Evolutionary conservation across 2,888 invertebrate species (phyloP), one percentile per base, ranked within the genome.

Genomic region (Chromoteleia sp.): DNA sequence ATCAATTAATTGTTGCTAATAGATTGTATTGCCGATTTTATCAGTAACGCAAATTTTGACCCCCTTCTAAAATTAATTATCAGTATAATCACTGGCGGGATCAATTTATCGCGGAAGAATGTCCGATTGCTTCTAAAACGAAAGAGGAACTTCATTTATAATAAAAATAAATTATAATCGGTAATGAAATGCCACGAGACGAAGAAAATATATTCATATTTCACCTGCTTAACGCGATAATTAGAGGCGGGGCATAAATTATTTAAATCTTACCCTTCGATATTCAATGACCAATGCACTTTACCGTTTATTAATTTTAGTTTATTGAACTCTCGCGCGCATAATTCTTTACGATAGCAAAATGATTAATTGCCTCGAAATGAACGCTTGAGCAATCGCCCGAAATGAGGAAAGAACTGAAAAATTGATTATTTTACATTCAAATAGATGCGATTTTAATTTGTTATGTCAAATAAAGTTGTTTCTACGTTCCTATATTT

Each of bases 291-390:
- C 33, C 21, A 33, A 21, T 68, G 21, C 70, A 48, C 39, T 19
- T 41, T 43, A 70, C 54, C 56, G 48, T 70, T 70, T 41, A 70
- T 30, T 58, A 56, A 70, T 70, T 58, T 70, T 45, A 19, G 70
- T 58, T 70, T 58, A 48, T 58, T 48, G 56, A 70, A 70, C 58
- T 33, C 45, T 21, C 41, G 25, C 4, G 8, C 14, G 30, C 39
- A 65, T 70, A 56, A 56, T 56, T 56, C 17, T 30, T 43, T 19
- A 6, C 48, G 25, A 68, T 65, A 25, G 15, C n/a, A 0, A 10
- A 45, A 14, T 56, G 41, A 56, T 70, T 43, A 56, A 58, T 58
- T 36, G 30, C 33, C 8, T 33, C 10, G 12, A 50, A 50, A 7
- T 25, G 19, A 54, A 7, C 17, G 12, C 10, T 65, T 65, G 45